Conservation (phyloP, 2,113 vertebrate genomes). For the Ceyx margarethae region DNA sequence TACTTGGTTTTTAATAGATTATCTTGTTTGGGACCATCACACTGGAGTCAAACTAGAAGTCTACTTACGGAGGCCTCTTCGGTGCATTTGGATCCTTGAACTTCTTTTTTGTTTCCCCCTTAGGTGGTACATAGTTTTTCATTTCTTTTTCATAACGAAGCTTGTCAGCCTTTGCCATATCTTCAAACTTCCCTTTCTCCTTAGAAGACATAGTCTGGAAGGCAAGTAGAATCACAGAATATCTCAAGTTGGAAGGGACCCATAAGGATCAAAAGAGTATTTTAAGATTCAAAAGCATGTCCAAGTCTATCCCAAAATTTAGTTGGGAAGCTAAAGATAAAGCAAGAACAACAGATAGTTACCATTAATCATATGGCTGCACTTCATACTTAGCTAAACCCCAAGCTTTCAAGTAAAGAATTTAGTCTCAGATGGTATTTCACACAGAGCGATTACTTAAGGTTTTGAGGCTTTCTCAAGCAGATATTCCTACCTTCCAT, state of each 20-base stretch:
- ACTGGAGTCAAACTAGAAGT: background rate
- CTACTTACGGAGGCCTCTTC: constrained; percentile 95
- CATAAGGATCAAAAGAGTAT: background rate
- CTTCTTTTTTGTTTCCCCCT: constrained; percentile 91
- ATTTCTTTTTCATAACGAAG: constrained; percentile 95
- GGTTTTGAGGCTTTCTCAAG: background rate
- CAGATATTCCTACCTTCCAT: constrained; percentile 85
- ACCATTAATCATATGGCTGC: background rate
- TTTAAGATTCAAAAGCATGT: background rate
- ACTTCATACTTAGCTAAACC: background rate
- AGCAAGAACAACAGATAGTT: background rate
- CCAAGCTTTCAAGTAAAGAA: background rate
- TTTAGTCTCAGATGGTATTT: rapidly evolving
- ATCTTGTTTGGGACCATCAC: too few relatives aligned
- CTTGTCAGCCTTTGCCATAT: constrained; percentile 95
- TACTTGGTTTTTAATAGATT: too few relatives aligned
- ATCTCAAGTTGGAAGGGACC: background rate
- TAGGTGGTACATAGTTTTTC: constrained; percentile 92
- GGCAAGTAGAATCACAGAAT: background rate
- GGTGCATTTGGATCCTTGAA: constrained; percentile 98
- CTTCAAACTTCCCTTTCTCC: constrained; percentile 96
- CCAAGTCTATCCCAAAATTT: background rate
- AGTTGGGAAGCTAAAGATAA: background rate
- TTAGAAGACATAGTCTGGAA: constrained; percentile 92
- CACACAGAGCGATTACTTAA: background rate